Percentiles rank a stretch among this genome's conserved stretches.
Conservation (phyloP, 2,888 invertebrate genomes). For the Heliconius erato region DNA sequence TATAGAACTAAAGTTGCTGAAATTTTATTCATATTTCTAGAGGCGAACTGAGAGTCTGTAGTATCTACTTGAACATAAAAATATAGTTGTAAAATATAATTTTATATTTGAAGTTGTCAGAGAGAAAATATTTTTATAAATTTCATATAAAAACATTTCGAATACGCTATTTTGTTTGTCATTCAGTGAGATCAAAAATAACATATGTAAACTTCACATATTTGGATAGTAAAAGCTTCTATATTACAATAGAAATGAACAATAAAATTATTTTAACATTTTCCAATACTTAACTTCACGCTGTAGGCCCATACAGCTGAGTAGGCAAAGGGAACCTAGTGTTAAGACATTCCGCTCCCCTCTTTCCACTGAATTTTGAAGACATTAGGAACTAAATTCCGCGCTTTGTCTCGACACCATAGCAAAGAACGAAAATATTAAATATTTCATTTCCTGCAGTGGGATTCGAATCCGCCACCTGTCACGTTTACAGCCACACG, state of each 20-base stretch:
- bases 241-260: background rate
- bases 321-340: too few relatives aligned
- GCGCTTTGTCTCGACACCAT: too few relatives aligned
- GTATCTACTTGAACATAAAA: constrained; percentile 1
- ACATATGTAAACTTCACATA: background rate
- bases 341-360: too few relatives aligned
- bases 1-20: background rate
- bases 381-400: too few relatives aligned
- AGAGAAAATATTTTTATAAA: background rate
- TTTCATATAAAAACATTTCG: constrained; percentile 10
- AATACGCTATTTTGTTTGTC: background rate
- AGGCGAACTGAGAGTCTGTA: background rate
- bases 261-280: background rate
- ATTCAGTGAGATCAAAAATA: background rate
- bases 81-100: constrained; percentile 12
- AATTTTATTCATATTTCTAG: background rate
- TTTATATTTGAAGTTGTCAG: background rate
- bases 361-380: too few relatives aligned
- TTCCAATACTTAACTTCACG: too few relatives aligned
- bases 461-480: too few relatives aligned
- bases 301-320: too few relatives aligned
- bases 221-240: background rate
- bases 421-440: too few relatives aligned
- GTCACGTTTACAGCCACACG: too few relatives aligned
- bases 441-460: too few relatives aligned